These are phyloP conservation scores for Cylloceria caligata DNA, from an alignment of 2,888 invertebrate species.

Conservation along the genomic window DNA sequence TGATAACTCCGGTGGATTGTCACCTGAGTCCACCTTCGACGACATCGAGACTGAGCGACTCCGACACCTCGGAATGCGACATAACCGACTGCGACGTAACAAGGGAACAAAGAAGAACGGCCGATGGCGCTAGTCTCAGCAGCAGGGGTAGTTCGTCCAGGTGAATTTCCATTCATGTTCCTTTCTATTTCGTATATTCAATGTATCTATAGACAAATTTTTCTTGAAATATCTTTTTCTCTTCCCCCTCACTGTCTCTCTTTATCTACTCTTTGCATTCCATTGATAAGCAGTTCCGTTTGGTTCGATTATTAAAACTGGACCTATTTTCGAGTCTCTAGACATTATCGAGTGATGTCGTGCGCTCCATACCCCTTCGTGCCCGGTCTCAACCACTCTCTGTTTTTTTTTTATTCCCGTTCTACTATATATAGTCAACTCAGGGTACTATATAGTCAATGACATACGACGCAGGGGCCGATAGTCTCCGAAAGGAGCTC, in stretches of 20 bases:
- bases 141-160: slow-evolving; percentile 96
- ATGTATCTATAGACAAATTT: background rate
- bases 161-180: slow-evolving; percentile 78
- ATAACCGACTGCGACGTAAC: slow-evolving; percentile 84
- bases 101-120: slow-evolving; percentile 87
- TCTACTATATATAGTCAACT: background rate
- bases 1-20: slow-evolving; percentile 90
- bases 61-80: slow-evolving; percentile 93
- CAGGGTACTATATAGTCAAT: background rate
- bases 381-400: background rate
- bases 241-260: slow-evolving; percentile 26
- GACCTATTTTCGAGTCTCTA: slow-evolving; percentile 39
- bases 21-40: slow-evolving; percentile 96
- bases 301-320: slow-evolving; percentile 31
- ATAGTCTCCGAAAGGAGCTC: slow-evolving; percentile 3
- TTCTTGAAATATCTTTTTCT: slow-evolving; percentile 30
- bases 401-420: background rate
- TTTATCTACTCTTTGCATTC: slow-evolving; percentile 41
- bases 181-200: background rate
- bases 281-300: slow-evolving; percentile 18
- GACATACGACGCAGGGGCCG: background rate
- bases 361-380: background rate
- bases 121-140: slow-evolving; percentile 94
- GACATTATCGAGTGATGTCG: slow-evolving; percentile 37
- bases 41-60: slow-evolving; percentile 94